Base-by-base conservation (phyloP, 2,888 invertebrate species). In the Troilus luridus region DNA sequence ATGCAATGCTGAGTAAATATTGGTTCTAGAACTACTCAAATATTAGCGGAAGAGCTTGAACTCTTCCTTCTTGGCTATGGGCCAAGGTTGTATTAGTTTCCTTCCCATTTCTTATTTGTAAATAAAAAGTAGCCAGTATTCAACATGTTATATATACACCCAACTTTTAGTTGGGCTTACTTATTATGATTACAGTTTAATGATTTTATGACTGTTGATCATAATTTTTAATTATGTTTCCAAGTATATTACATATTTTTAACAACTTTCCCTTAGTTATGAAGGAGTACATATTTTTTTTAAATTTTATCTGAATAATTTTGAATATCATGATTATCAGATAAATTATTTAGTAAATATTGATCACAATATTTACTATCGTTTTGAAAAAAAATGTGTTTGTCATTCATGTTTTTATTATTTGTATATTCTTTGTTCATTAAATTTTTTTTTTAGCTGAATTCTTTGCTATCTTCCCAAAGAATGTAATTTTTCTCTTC, bases 31-130 rank as follows among this genome's bases (percentile, higher is more conserved):
- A 12, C n/a, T 85, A 58, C n/a, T 85, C 56, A 85, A 85, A 85
- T 85, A 85, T 85, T 85, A 58, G 85, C 85, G 85, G 85, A 85
- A 85, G 85, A 85, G 85, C 21, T 85, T 85, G 11, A 85, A 85
- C 85, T 77, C 72, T 85, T 85, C 85, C 85, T 58, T 56, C 56
- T 85, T 85, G 85, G 85, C 85, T n/a, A 12, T n/a, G 5, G 27
- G 58, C 85, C 85, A 85, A 85, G 85, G 85, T 85, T 85, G n/a
- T 85, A 85, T 85, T 0, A 85, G 85, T 85, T 85, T 85, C n/a
- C 56, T 54, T 85, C 85, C 85, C n/a, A 56, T 85, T 56, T 85
- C n/a, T 56, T 85, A 58, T 85, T 85, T 56, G 85, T 85, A 85
- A 85, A 85, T 85, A 85, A 85, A 56, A 85, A 85, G 27, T 56